These are phyloP conservation scores for Percina caprodes DNA, from an alignment of 2,113 vertebrate genomes.

Conservation along the genomic window DNA sequence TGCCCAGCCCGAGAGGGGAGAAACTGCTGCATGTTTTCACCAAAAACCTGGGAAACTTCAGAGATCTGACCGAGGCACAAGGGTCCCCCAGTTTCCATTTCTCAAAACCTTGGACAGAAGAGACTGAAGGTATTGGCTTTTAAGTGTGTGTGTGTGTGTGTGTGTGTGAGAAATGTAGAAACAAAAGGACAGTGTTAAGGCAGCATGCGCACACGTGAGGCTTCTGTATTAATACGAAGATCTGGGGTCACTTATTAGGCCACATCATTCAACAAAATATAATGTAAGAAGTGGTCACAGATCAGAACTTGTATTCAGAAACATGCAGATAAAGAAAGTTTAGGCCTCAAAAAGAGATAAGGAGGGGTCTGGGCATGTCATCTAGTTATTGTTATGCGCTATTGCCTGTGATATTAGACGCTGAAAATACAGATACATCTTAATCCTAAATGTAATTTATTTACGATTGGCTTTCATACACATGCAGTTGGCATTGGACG, in stretches of 20 bases:
- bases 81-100: slow-evolving; percentile 8
- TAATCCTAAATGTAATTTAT: not conserved
- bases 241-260: not conserved
- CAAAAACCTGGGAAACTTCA: slow-evolving; percentile 43
- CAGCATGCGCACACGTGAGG: not conserved
- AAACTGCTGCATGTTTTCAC: slow-evolving; percentile 28
- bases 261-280: not conserved
- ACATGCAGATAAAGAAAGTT: not conserved
- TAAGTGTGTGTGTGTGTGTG: slow-evolving; percentile 14
- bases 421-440: not conserved
- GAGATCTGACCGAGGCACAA: slow-evolving; percentile 24
- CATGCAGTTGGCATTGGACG: slow-evolving; percentile 18
- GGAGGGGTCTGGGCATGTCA: not conserved
- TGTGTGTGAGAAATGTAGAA: not conserved
- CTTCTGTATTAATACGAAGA: not conserved
- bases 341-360: not conserved
- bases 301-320: slow-evolving; percentile 2
- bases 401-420: not conserved
- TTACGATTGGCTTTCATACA: not conserved
- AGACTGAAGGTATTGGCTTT: slow-evolving; percentile 67
- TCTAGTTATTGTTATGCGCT: not conserved
- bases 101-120: slow-evolving; percentile 41
- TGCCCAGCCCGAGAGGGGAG: slow-evolving; percentile 25
- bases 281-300: not conserved
- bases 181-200: not conserved